phyloP scores from a whole-genome alignment of 2,888 invertebrate genomes.

The Portevinia maculata region DNA sequence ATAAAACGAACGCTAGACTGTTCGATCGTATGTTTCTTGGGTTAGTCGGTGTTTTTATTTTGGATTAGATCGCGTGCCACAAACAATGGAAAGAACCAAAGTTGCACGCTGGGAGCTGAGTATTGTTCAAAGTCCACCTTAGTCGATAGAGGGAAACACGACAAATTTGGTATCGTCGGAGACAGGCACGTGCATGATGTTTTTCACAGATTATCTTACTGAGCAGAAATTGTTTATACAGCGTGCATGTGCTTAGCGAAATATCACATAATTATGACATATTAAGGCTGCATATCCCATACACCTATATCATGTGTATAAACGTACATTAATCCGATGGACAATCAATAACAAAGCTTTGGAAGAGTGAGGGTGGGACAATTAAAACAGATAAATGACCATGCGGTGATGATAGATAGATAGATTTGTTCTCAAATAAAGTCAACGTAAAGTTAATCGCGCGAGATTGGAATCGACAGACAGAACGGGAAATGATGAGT shows the following conservation, averaged over 20 bases:
- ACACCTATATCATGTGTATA: too few species aligned
- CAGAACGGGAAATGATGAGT: not conserved
- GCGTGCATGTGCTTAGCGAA: constrained; percentile 32
- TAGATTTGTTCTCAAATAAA: not conserved
- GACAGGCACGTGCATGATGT: constrained; percentile 14
- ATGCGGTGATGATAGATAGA: not conserved
- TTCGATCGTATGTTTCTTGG: constrained; percentile 38
- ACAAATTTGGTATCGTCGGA: constrained; percentile 30
- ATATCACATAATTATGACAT: constrained; percentile 16
- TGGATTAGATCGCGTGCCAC: constrained; percentile 30
- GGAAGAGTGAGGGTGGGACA: not conserved
- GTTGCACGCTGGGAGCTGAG: constrained; percentile 15
- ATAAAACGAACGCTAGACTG: not conserved
- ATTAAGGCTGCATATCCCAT: not conserved
- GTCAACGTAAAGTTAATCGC: not conserved
- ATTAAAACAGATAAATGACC: not conserved
- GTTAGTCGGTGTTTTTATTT: constrained; percentile 19
- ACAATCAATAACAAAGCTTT: not conserved
- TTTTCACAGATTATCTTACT: constrained; percentile 4
- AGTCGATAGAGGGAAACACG: not conserved
- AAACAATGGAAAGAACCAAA: constrained; percentile 11
- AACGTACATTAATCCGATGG: not conserved
- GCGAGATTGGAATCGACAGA: not conserved
- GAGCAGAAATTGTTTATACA: constrained; percentile 22
- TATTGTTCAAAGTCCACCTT: constrained; percentile 19